These are phyloP conservation scores for Sardinella longiceps DNA, from an alignment of 2,797 vertebrate genomes.

Conservation along the genomic window DNA sequence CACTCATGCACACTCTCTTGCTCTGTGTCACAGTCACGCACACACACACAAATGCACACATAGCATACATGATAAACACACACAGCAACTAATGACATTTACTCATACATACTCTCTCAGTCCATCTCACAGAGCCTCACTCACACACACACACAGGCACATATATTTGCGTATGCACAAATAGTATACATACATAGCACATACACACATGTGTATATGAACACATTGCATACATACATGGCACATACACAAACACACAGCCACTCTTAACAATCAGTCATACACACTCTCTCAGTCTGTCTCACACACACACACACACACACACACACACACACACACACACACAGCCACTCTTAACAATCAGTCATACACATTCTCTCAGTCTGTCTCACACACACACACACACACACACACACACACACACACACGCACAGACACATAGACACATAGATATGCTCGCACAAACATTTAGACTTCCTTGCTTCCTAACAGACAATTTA, in stretches of 20 bases:
- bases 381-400: neutral
- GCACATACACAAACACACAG: neutral
- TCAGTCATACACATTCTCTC: neutral
- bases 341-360: neutral
- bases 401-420: neutral
- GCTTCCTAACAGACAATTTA: conserved; percentile 24
- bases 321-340: neutral
- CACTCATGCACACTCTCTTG: too few relatives aligned
- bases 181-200: neutral
- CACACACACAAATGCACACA: neutral
- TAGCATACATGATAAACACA: neutral
- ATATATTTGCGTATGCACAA: too few relatives aligned
- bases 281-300: neutral
- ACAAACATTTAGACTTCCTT: neutral
- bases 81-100: neutral
- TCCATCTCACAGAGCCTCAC: neutral
- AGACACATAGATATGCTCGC: neutral
- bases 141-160: neutral
- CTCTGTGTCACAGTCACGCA: neutral
- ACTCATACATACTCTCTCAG: neutral
- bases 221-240: neutral
- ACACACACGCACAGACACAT: neutral
- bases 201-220: neutral
- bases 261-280: neutral
- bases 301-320: neutral